phyloP scores from a whole-genome alignment of 1,140 invertebrate genomes.

The Laupala kohalensis region DNA sequence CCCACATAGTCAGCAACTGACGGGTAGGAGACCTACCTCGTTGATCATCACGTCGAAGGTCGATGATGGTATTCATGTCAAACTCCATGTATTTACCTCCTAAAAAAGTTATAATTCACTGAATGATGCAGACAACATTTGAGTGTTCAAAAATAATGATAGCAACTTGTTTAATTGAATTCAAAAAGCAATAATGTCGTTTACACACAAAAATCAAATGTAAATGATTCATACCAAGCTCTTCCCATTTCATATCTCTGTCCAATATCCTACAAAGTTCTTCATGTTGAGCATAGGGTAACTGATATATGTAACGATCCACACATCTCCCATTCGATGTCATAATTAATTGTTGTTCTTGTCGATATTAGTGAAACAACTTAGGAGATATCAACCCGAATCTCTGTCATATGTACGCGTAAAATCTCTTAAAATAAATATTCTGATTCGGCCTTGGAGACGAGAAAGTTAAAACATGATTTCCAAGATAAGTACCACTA shows the following conservation, averaged over 20 bases:
- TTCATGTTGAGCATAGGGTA: slow-evolving; percentile 51
- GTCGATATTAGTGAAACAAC: too few species aligned
- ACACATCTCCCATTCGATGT: not conserved
- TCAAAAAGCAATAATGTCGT: not conserved
- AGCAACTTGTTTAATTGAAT: not conserved
- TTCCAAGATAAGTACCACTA: too few species aligned
- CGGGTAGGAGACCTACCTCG: slow-evolving; percentile 52
- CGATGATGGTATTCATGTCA: slow-evolving; percentile 32
- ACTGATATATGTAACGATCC: slow-evolving; percentile 50
- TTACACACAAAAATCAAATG: not conserved
- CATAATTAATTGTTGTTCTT: not conserved
- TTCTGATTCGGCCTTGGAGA: too few species aligned
- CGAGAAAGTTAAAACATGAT: too few species aligned
- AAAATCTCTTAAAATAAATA: too few species aligned
- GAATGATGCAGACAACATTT: too few species aligned
- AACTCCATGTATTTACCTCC: slow-evolving; percentile 37
- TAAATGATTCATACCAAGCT: slow-evolving; percentile 36
- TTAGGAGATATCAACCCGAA: too few species aligned
- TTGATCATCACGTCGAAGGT: slow-evolving; percentile 31
- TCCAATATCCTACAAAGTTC: slow-evolving; percentile 65
- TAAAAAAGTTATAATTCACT: slow-evolving; percentile 20
- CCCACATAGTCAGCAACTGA: slow-evolving; percentile 61
- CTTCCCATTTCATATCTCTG: slow-evolving; percentile 62
- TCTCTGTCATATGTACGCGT: too few species aligned
- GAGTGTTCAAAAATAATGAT: not conserved